Evolutionary conservation across 2,888 invertebrate species (phyloP).

Genomic region (Scaptomyza caliginosa): DNA sequence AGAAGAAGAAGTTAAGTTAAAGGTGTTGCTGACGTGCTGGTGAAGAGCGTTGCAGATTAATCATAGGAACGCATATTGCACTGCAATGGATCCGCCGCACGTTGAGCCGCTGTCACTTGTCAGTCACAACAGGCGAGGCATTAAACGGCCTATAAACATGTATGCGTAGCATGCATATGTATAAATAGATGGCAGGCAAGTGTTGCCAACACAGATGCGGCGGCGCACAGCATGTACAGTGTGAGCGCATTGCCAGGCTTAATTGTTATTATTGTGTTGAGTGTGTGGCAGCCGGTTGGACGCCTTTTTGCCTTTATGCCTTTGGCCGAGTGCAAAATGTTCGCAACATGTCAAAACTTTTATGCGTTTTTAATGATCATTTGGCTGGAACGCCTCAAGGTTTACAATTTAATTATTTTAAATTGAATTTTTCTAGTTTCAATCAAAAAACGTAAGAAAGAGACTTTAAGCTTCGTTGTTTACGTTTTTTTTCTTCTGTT

Average conservation of each 20-base stretch:
- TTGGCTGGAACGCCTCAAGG: slow-evolving; percentile 27
- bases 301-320: slow-evolving; percentile 54
- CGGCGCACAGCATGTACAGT: slow-evolving; percentile 35
- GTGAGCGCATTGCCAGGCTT: slow-evolving; percentile 56
- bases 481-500: slow-evolving; percentile 3
- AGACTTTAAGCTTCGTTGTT: slow-evolving; percentile 12
- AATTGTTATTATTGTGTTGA: slow-evolving; percentile 71
- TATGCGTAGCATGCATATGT: slow-evolving; percentile 2
- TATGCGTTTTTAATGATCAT: slow-evolving; percentile 62
- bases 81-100: slow-evolving; percentile 36
- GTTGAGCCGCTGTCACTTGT: slow-evolving; percentile 67
- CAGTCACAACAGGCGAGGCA: slow-evolving; percentile 63
- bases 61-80: slow-evolving; percentile 57
- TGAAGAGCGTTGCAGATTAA: slow-evolving; percentile 72
- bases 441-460: slow-evolving; percentile 7
- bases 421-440: slow-evolving; percentile 32
- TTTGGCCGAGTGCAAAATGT: slow-evolving; percentile 66
- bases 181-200: slow-evolving; percentile 56
- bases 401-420: slow-evolving; percentile 38
- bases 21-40: slow-evolving; percentile 48
- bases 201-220: neutral
- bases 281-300: slow-evolving; percentile 38
- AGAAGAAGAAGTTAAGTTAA: slow-evolving; percentile 15
- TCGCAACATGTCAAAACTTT: slow-evolving; percentile 70
- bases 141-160: slow-evolving; percentile 60